These are phyloP conservation scores for Drosophila pruinosa DNA, from an alignment of 1,140 invertebrate species.

Conservation along the genomic window DNA sequence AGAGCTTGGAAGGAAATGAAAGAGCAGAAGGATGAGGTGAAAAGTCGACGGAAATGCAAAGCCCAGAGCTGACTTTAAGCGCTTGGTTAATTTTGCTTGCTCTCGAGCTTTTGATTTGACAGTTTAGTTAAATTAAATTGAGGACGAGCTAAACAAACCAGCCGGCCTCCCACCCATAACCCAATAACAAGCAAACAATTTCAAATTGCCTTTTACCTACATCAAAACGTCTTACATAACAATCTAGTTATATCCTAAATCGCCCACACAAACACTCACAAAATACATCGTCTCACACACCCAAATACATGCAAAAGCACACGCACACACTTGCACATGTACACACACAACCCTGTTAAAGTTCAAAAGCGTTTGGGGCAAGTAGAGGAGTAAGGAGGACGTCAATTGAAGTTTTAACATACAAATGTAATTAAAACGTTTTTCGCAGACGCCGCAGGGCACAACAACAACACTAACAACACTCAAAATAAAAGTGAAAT, in stretches of 20 bases:
- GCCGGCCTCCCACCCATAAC: neutral
- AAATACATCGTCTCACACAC: slow-evolving; percentile 27
- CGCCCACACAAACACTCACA: slow-evolving; percentile 59
- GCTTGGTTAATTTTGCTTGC: slow-evolving; percentile 70
- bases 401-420: slow-evolving; percentile 81
- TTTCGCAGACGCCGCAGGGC: slow-evolving; percentile 74
- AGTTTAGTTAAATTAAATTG: slow-evolving; percentile 81
- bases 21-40: neutral
- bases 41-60: slow-evolving; percentile 2
- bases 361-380: slow-evolving; percentile 74
- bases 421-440: slow-evolving; percentile 82
- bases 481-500: slow-evolving; percentile 62
- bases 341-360: slow-evolving; percentile 57
- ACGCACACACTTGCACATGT: slow-evolving; percentile 8
- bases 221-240: slow-evolving; percentile 71
- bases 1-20: neutral
- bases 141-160: slow-evolving; percentile 50
- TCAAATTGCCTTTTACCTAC: slow-evolving; percentile 71
- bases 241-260: slow-evolving; percentile 79
- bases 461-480: slow-evolving; percentile 40
- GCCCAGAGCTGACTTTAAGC: slow-evolving; percentile 57
- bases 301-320: neutral
- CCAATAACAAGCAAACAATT: slow-evolving; percentile 8
- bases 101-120: slow-evolving; percentile 77
- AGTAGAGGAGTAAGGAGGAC: neutral